A percentile compares a stretch with the other conserved stretches of the same genome.
phyloP scores from a whole-genome alignment of 2,888 invertebrate genomes.

The Laothoe populi region DNA sequence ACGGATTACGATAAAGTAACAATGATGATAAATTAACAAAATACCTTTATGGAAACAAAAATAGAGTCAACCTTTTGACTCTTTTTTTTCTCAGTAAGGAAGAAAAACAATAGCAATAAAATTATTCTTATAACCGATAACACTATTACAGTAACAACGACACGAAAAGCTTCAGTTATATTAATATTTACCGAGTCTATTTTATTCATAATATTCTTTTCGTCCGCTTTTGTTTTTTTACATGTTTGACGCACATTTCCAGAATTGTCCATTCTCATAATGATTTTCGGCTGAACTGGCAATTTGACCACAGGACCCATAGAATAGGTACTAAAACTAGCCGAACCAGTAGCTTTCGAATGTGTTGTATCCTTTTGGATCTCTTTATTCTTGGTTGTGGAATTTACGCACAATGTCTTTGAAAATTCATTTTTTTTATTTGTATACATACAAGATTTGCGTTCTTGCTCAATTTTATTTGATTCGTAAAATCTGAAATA shows the following conservation, averaged over 20 bases:
- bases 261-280: constrained; percentile 59
- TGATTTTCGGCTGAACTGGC: constrained; percentile 59
- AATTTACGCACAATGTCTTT: neutral
- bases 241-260: constrained; percentile 32
- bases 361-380: constrained; percentile 5
- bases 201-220: constrained; percentile 50
- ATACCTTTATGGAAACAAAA: neutral
- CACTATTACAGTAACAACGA: neutral
- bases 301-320: constrained; percentile 65
- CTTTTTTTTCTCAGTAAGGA: neutral
- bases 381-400: neutral
- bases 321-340: constrained; percentile 41
- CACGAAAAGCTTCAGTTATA: neutral
- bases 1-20: no score
- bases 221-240: constrained; percentile 40
- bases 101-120: neutral
- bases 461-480: constrained; percentile 31
- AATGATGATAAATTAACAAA: neutral
- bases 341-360: constrained; percentile 31
- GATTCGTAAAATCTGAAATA: constrained; percentile 46
- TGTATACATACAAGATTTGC: constrained; percentile 15
- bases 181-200: constrained; percentile 54
- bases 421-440: neutral
- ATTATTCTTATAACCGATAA: neutral
- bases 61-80: neutral